Evolutionary conservation across 53 echinoderm and acorn worm species (phyloP).

Genomic region (Pentamera pediparva): DNA sequence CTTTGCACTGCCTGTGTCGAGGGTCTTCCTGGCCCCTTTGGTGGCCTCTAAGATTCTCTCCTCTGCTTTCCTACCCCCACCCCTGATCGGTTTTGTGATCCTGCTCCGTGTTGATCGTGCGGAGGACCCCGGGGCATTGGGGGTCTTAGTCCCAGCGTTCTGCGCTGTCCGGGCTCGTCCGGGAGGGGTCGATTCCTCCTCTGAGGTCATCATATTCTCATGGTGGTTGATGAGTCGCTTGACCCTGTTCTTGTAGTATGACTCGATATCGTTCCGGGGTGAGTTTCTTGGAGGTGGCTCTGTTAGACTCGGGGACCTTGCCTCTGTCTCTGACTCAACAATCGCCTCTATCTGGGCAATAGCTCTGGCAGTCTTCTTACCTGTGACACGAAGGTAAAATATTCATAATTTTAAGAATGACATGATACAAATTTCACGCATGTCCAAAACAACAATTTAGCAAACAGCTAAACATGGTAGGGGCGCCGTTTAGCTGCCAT

Average conservation of each 20-base stretch:
- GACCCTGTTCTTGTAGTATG: constrained; percentile 65
- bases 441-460: too few relatives aligned
- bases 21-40: background rate
- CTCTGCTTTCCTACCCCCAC: background rate
- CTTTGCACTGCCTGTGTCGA: background rate
- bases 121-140: background rate
- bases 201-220: constrained; percentile 70
- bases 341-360: too few relatives aligned
- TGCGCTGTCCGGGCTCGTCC: constrained; percentile 3
- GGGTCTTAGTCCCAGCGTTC: background rate
- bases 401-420: too few relatives aligned
- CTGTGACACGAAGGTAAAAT: too few relatives aligned
- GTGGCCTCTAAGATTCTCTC: background rate
- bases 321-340: background rate
- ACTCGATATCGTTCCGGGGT: constrained; percentile 33
- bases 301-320: background rate
- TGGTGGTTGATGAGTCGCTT: constrained; percentile 77
- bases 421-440: too few relatives aligned
- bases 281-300: constrained; percentile 15
- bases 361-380: too few relatives aligned
- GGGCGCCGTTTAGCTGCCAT: too few relatives aligned
- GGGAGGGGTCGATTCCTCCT: constrained; percentile 57
- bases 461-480: too few relatives aligned
- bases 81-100: background rate
- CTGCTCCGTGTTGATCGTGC: background rate